phyloP scores from a whole-genome alignment of 2,113 vertebrate species.

The Tragelaphus strepsiceros region DNA sequence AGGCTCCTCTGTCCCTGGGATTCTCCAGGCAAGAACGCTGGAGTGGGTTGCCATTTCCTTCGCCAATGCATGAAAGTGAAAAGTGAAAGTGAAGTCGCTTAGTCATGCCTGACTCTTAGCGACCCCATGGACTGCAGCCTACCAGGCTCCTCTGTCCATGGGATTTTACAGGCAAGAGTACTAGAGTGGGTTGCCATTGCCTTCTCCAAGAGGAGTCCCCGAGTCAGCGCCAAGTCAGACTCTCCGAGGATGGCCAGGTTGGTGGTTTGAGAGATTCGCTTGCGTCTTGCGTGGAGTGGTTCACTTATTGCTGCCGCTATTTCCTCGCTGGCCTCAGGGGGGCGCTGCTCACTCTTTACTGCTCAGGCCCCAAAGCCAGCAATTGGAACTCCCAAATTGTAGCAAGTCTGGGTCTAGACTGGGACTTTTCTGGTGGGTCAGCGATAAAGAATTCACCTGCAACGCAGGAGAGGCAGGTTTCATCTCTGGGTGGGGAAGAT shows the following conservation, averaged over 20 bases:
- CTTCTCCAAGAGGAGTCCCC: background rate
- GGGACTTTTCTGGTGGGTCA: background rate
- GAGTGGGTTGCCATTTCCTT: too few relatives aligned
- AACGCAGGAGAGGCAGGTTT: background rate
- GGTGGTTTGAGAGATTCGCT: background rate
- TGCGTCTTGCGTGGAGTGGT: too few relatives aligned
- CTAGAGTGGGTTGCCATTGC: too few relatives aligned
- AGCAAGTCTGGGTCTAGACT: background rate
- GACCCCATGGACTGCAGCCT: too few relatives aligned
- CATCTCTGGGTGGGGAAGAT: background rate
- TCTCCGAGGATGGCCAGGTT: background rate
- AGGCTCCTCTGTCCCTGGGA: too few relatives aligned
- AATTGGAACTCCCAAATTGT: background rate
- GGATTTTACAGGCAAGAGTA: too few relatives aligned
- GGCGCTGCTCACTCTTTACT: background rate
- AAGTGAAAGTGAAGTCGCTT: too few relatives aligned
- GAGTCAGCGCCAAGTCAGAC: background rate
- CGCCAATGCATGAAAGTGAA: too few relatives aligned
- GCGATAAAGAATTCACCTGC: background rate
- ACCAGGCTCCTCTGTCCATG: too few relatives aligned
- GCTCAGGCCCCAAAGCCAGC: too few relatives aligned
- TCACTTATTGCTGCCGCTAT: background rate
- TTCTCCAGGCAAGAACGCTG: too few relatives aligned
- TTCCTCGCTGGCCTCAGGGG: background rate
- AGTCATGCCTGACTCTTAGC: too few relatives aligned